phyloP scores from a whole-genome alignment of 2,797 vertebrate species.

The Triplophysa yarkandensis region DNA sequence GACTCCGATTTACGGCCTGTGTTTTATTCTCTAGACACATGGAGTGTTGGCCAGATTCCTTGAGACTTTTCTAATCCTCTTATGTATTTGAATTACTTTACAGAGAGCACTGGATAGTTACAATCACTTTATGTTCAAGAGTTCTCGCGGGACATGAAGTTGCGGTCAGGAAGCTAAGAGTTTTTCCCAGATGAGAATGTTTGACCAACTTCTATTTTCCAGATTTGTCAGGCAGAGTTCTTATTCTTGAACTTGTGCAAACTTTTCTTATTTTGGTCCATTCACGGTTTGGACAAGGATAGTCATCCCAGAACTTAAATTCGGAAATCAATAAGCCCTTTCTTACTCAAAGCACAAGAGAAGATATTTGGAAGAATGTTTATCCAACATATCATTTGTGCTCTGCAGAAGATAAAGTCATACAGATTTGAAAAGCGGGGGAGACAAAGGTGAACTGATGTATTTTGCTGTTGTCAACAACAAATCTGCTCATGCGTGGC shows the following conservation, averaged over 20 bases:
- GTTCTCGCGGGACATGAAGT: not conserved
- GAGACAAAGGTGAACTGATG: not conserved
- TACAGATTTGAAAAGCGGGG: too few species aligned
- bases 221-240: not conserved
- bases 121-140: not conserved
- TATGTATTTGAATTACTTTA: slow-evolving; percentile 38
- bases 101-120: slow-evolving; percentile 9
- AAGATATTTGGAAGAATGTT: too few species aligned
- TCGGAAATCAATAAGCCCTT: too few species aligned
- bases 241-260: not conserved
- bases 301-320: too few species aligned
- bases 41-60: slow-evolving; percentile 3
- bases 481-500: not conserved
- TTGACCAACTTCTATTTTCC: slow-evolving; percentile 11
- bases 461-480: not conserved
- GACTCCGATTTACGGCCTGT: not conserved
- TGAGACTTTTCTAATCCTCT: slow-evolving; percentile 40
- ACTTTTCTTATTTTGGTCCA: not conserved
- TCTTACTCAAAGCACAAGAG: too few species aligned
- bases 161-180: slow-evolving; percentile 12
- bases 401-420: too few species aligned
- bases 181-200: not conserved
- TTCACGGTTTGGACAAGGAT: too few species aligned
- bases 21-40: slow-evolving; percentile 14
- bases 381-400: too few species aligned